A percentile compares a stretch with the other conserved stretches of the same genome.
Conservation (phyloP, 1,140 invertebrate genomes). For the Hestina assimilis region DNA sequence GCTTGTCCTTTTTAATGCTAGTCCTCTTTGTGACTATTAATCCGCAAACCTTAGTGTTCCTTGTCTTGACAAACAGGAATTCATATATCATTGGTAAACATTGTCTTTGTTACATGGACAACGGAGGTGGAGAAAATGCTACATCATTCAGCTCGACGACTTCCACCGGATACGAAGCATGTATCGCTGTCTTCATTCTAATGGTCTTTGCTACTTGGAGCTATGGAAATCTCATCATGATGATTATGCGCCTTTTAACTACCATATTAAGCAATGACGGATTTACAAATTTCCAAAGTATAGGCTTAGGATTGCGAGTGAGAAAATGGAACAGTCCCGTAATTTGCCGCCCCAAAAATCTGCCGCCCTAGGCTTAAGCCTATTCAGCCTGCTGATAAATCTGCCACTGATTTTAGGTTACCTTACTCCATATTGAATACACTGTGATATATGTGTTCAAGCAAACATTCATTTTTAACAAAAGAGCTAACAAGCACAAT, state of each 20-base stretch:
- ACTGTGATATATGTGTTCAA: no score
- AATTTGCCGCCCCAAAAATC: no score
- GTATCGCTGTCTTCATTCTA: conserved; percentile 2
- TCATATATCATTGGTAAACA: conserved; percentile 48
- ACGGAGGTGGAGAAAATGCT: conserved; percentile 47
- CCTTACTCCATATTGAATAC: no score
- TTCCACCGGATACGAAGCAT: conserved; percentile 5
- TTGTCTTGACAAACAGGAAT: conserved; percentile 41
- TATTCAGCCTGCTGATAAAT: no score
- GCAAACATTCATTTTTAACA: no score
- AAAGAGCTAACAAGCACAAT: no score
- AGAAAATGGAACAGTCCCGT: no score
- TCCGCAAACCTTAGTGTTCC: conserved; percentile 29
- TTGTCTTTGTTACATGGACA: conserved; percentile 37
- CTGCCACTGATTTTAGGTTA: no score
- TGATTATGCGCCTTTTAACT: neutral
- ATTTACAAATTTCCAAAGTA: no score
- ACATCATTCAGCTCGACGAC: conserved; percentile 29
- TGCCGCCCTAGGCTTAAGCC: no score
- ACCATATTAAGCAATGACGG: neutral
- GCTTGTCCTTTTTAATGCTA: neutral
- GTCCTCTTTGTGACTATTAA: conserved; percentile 29
- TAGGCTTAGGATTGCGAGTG: no score
- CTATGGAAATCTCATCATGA: neutral
- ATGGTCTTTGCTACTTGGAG: neutral